Evolutionary conservation across 2,888 invertebrate species (phyloP).

Genomic region (Tineola bisselliella): DNA sequence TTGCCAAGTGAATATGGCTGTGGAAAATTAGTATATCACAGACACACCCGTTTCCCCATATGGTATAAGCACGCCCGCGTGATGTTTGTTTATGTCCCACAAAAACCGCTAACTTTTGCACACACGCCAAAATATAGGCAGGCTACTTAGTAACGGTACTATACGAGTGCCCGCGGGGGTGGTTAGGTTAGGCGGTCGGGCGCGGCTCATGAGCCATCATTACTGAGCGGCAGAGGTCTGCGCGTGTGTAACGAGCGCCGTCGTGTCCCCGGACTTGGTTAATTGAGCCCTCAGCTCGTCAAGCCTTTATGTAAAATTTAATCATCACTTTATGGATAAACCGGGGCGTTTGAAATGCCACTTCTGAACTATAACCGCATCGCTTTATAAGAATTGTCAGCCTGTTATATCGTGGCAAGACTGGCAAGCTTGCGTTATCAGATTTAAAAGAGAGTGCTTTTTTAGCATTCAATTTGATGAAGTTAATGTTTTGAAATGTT

Average conservation of each 20-base stretch:
- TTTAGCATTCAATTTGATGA: background rate
- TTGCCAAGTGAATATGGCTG: constrained; percentile 48
- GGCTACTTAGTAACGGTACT: constrained; percentile 26
- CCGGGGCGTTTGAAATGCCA: background rate
- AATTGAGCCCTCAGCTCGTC: constrained; percentile 40
- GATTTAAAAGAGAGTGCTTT: background rate
- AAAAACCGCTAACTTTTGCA: constrained; percentile 58
- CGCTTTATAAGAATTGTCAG: constrained; percentile 6
- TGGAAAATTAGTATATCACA: constrained; percentile 37
- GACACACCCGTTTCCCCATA: constrained; percentile 32
- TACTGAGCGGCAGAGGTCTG: constrained; percentile 27
- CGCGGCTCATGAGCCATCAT: constrained; percentile 46
- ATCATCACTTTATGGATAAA: constrained; percentile 17
- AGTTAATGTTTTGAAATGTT: too few relatives aligned
- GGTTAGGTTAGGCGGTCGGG: constrained; percentile 48
- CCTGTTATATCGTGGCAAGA: background rate
- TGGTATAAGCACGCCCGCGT: constrained; percentile 37
- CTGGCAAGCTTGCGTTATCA: background rate
- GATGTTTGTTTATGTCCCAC: constrained; percentile 60
- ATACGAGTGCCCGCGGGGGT: constrained; percentile 55
- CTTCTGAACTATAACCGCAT: background rate
- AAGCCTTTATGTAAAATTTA: constrained; percentile 37
- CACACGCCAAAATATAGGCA: constrained; percentile 43
- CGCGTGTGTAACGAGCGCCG: constrained; percentile 42
- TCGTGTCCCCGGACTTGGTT: constrained; percentile 42